Evolutionary conservation across 2,113 vertebrate genomes (phyloP).

Genomic region (Raja brachyura): DNA sequence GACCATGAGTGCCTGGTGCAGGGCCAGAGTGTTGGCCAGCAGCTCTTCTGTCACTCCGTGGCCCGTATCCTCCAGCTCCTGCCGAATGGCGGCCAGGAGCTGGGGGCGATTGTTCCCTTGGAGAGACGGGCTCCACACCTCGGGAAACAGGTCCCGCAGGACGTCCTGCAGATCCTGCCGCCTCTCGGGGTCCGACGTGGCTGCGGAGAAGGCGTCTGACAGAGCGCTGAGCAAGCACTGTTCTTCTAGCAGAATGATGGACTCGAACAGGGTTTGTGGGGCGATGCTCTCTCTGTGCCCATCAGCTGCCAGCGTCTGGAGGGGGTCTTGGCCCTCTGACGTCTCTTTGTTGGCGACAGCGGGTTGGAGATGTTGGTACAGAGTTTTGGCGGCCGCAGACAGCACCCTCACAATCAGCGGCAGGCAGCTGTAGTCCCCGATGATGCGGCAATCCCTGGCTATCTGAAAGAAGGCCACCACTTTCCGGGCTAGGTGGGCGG

Average conservation of each 20-base stretch:
- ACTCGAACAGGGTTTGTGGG: slow-evolving; percentile 40
- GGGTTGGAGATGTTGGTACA: background rate
- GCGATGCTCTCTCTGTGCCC: background rate
- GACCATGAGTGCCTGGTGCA: slow-evolving; percentile 59
- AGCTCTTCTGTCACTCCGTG: slow-evolving; percentile 49
- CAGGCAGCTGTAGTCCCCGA: slow-evolving; percentile 48
- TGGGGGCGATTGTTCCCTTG: slow-evolving; percentile 42
- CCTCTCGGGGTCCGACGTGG: slow-evolving; percentile 44
- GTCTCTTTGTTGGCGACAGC: background rate
- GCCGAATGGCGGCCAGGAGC: slow-evolving; percentile 50
- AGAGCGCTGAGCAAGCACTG: slow-evolving; percentile 60
- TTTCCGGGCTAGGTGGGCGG: slow-evolving; percentile 53
- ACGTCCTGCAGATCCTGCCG: slow-evolving; percentile 50
- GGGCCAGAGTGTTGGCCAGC: slow-evolving; percentile 49
- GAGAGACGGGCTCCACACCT: slow-evolving; percentile 42
- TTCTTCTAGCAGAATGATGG: slow-evolving; percentile 54
- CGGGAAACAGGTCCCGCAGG: slow-evolving; percentile 61
- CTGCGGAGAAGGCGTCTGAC: slow-evolving; percentile 47
- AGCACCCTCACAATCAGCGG: slow-evolving; percentile 58
- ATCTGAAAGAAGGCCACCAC: slow-evolving; percentile 60
- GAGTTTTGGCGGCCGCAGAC: slow-evolving; percentile 43
- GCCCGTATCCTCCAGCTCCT: slow-evolving; percentile 53
- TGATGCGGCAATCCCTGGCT: slow-evolving; percentile 52
- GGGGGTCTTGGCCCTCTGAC: background rate
- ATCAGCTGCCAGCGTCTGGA: background rate